Evolutionary conservation across 2,888 invertebrate genomes (phyloP).

Genomic region (Sarcophaga carnaria): DNA sequence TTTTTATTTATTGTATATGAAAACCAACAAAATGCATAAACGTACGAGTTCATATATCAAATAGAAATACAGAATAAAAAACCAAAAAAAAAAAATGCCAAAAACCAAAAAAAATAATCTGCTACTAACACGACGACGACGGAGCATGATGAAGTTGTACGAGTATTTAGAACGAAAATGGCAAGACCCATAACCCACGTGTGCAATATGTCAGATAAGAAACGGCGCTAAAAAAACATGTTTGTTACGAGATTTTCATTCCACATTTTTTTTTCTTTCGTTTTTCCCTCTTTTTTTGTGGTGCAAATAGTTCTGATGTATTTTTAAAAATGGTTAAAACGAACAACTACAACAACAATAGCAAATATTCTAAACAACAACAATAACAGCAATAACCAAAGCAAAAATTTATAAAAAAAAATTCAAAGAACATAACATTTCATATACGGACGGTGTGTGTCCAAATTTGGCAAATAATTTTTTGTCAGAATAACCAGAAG

Average conservation of each 20-base stretch:
- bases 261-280: neutral
- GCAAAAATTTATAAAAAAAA: too few species aligned
- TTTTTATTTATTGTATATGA: too few species aligned
- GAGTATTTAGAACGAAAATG: neutral
- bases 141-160: slow-evolving; percentile 21
- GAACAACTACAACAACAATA: slow-evolving; percentile 15
- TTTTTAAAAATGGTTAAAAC: slow-evolving; percentile 27
- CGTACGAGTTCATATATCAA: neutral
- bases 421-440: too few species aligned
- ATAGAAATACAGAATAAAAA: neutral
- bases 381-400: neutral
- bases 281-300: slow-evolving; percentile 24
- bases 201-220: slow-evolving; percentile 58
- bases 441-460: too few species aligned
- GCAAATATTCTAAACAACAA: neutral
- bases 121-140: slow-evolving; percentile 15
- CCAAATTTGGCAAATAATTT: too few species aligned
- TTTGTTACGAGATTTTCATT: neutral
- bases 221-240: neutral
- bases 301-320: slow-evolving; percentile 38
- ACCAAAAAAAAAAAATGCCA: neutral
- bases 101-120: slow-evolving; percentile 21
- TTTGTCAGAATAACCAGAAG: slow-evolving; percentile 21
- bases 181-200: slow-evolving; percentile 45
- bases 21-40: neutral